Evolutionary conservation across 2,113 vertebrate genomes (phyloP), one percentile per base, ranked within the genome.

Genomic region (Ammospiza nelsoni): DNA sequence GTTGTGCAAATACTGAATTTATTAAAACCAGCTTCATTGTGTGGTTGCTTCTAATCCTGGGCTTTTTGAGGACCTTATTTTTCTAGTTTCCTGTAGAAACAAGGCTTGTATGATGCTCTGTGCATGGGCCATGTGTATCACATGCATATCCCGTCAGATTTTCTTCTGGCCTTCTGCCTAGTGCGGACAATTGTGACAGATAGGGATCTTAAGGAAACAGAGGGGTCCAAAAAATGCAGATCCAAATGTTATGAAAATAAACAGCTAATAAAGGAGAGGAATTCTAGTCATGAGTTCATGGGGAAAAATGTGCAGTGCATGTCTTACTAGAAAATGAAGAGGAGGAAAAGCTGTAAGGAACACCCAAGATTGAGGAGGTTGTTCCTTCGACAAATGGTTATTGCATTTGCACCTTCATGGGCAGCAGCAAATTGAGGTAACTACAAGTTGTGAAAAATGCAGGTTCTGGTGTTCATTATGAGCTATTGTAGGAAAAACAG

Each of bases 81-180:
- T 20, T 57, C 52, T 68, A 2, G 15, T 72, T 85, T 52, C 22
- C 46, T 66, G 4, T 29, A 29, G 74, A 91, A 78, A 41, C 33
- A 79, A 37, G 41, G 71, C 22, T 84, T 15, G 18, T 0, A 1
- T 46, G 44, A 20, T 74, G 12, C 24, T 52, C 3, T 52, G 18
- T 87, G 33, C 0, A 0, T 33, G 66, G 48, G 57, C 69, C 3
- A 2, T 12, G 5, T 69, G 17, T 28, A 21, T 72, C 22, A 5
- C 7, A 16, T 80, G 29, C 10, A 28, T 54, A 15, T 58, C 52
- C 49, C 39, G 43, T 31, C 37, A 18, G 1, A 2, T 27, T 55
- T 54, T 37, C 81, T 65, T 72, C 23, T 43, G 49, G 31, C 63
- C 9, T 35, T 15, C 33, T 87, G 35, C 39, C 57, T 62, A 4